phyloP scores from a whole-genome alignment of 2,888 invertebrate genomes.

The Hemicrepidius hirtus region DNA sequence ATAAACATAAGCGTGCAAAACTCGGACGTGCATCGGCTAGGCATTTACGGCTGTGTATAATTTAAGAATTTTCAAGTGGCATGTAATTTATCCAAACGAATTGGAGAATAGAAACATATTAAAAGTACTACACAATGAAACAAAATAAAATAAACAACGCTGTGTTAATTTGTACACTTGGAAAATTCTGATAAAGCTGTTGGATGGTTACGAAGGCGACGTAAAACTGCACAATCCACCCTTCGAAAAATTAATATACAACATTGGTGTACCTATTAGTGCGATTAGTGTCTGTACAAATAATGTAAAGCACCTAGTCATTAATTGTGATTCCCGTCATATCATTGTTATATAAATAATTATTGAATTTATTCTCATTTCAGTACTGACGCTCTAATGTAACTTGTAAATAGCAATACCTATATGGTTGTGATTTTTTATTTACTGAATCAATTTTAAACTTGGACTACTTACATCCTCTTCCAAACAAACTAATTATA shows the following conservation, averaged over 20 bases:
- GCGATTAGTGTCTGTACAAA: slow-evolving; percentile 46
- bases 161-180: slow-evolving; percentile 9
- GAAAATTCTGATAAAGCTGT: slow-evolving; percentile 22
- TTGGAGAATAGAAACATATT: not conserved
- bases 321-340: slow-evolving; percentile 51
- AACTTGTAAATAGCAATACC: slow-evolving; percentile 49
- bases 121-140: not conserved
- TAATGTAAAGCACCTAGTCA: slow-evolving; percentile 52
- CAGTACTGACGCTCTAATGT: slow-evolving; percentile 44
- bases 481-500: slow-evolving; percentile 52
- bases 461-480: slow-evolving; percentile 40
- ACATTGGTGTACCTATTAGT: slow-evolving; percentile 31
- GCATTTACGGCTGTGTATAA: slow-evolving; percentile 40
- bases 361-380: slow-evolving; percentile 19
- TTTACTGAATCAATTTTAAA: slow-evolving; percentile 4
- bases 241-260: slow-evolving; percentile 10
- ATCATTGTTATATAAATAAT: slow-evolving; percentile 37
- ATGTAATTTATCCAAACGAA: not conserved
- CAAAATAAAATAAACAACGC: slow-evolving; percentile 3
- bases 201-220: slow-evolving; percentile 12
- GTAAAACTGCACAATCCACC: slow-evolving; percentile 14
- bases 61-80: slow-evolving; percentile 34
- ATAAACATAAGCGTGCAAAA: not conserved
- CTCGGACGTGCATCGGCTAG: slow-evolving; percentile 27
- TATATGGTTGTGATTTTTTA: slow-evolving; percentile 49